These are phyloP conservation scores for Vicugna pacos DNA, from an alignment of 2,113 vertebrate species.

Conservation along the genomic window DNA sequence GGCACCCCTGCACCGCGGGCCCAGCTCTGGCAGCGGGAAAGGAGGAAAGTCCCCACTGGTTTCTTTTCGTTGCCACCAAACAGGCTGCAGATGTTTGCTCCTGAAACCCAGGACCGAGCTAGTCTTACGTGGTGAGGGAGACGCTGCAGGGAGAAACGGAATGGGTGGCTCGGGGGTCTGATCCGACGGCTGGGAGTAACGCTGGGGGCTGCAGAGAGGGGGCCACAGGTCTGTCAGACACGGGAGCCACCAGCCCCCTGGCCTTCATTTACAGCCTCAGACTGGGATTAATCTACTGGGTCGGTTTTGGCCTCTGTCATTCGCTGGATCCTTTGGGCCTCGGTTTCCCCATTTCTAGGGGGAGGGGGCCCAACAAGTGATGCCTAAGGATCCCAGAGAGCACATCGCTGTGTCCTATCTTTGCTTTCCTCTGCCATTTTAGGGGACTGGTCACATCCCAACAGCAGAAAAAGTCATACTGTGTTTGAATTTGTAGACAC, in stretches of 20 bases:
- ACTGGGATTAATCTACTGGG: too few relatives aligned
- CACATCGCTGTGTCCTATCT: accelerated
- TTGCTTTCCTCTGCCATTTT: not conserved
- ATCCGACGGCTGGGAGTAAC: not conserved
- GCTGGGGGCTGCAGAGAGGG: too few relatives aligned
- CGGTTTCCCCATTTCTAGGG: not conserved
- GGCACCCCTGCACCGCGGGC: not conserved
- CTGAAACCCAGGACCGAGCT: conserved; percentile 83
- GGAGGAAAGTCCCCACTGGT: conserved; percentile 81
- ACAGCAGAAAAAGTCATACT: not conserved
- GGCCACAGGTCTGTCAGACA: not conserved
- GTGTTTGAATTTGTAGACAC: not conserved
- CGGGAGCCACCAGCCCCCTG: accelerated
- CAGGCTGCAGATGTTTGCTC: conserved; percentile 71
- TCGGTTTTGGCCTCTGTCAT: not conserved
- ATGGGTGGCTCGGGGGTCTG: not conserved
- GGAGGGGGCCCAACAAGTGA: not conserved
- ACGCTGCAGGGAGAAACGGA: not conserved
- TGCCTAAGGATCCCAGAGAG: accelerated
- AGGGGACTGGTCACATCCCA: not conserved
- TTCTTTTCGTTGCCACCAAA: conserved; percentile 81
- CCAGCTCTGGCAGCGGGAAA: conserved; percentile 60
- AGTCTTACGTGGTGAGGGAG: conserved; percentile 67
- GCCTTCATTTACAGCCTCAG: not conserved
- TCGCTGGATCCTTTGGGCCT: not conserved